Base-by-base conservation (phyloP, 2,113 vertebrate species). In the Sphyrna mokarran region DNA sequence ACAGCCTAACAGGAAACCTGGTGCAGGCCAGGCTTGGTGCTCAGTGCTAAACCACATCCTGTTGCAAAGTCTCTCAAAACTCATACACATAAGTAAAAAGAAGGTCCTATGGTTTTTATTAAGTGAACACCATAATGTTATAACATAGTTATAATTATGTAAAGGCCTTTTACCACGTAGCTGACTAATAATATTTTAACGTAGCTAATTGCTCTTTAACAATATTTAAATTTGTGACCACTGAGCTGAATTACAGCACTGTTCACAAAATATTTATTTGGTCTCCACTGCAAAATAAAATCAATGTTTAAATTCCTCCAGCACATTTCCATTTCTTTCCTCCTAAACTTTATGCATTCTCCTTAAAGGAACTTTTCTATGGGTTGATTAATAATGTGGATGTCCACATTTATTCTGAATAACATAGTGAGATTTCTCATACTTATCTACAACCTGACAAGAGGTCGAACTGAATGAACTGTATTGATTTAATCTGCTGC, bases 1-100 rank as follows among this genome's bases (percentile, higher is more conserved):
- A 72, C 68, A 72, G 94, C 94, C 69, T 95, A 69, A 95, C 94
- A 95, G 94, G 94, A 95, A 95, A 95, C 94, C 94, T 95, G 94
- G 40, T 95, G 94, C 54, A 95, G 94, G 68, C 69, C 94, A 95
- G 94, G 37, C 94, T 95, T 76, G 69, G 68, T 95, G 94, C 94
- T 72, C 69, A 63, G 43, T 54, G 94, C 94, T 95, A 72, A 95
- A 95, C 94, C 94, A 95, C 94, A 95, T 95, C 94, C 94, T 95
- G 94, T 95, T 95, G 94, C 68, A 95, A 94, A 68, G 68, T 95
- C 94, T 72, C 94, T 72, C 94, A 95, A 95, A 95, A 95, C 68
- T 76, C 69, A 95, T 37, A 68, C 26, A 66, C 61, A 66, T 26
- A n/a, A 61, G 33, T 66, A 11, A 95, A 95, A 94, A 94, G 33